Evolutionary conservation across 2,888 invertebrate genomes (phyloP), one percentile per base, ranked within the genome.

Genomic region (Ephialtes manifestator): DNA sequence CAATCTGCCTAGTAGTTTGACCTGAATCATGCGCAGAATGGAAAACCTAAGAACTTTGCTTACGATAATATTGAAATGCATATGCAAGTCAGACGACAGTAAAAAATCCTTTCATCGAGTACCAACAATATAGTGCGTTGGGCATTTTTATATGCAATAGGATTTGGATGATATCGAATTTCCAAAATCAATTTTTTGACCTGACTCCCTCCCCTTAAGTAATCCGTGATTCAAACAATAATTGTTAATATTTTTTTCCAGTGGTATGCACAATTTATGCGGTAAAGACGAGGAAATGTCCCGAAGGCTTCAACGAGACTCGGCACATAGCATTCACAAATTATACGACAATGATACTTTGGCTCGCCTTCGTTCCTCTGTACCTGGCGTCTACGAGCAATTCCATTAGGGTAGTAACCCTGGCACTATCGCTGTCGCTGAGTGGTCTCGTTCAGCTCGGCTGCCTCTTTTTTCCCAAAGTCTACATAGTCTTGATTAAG

Each of bases 231-330:
- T 18, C 20, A 79, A 63, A 46, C 48, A 28, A n/a, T 55, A 55
- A 55, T 7, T 28, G n/a, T 4, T 51, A 65, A 48, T 20, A 28
- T 63, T 48, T 67, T 15, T 43, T 43, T 3, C 2, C 90, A 94
- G 94, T 92, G 2, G 89, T 94, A 53, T 95, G 95, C 90, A 95
- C 95, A 0, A 92, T 95, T 11, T 96, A 95, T 89, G 95, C 95
- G 18, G 93, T 95, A 81, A 95, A 95, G 89, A 95, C 95, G 8
- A 90, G 95, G 71, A 96, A 95, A 89, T 95, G 95, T 86, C 95
- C 95, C 0, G 95, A 95, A 82, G 95, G 95, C 1, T 95, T 95
- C 91, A 95, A 95, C 91, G 95, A 96, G 91, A 95, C 95, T 0
- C 94, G 95, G 11, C 95, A 94, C 89, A 95, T 96, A 79, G 95